Evolutionary conservation across 2,797 vertebrate species (phyloP).

Genomic region (Gallinago solitaria): DNA sequence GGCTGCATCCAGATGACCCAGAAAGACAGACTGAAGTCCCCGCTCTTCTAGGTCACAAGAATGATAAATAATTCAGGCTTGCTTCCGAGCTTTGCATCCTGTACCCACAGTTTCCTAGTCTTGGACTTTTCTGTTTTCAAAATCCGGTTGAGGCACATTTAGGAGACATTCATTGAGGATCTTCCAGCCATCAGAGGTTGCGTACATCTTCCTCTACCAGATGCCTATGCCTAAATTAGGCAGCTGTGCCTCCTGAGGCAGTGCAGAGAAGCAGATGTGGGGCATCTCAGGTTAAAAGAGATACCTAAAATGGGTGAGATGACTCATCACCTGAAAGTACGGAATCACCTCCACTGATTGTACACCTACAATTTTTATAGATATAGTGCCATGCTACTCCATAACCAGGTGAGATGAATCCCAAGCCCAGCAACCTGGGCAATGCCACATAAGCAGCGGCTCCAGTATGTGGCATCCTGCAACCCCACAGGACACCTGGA

Average conservation of each 20-base stretch:
- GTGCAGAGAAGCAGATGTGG: neutral
- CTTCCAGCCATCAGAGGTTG: neutral
- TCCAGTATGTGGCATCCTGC: neutral
- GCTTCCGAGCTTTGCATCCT: neutral
- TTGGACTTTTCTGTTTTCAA: neutral
- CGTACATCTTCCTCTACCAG: neutral
- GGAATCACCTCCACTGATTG: neutral
- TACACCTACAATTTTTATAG: neutral
- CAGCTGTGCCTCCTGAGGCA: neutral
- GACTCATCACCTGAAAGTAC: neutral
- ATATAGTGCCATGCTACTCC: rapidly evolving
- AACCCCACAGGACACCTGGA: neutral
- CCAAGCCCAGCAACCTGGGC: neutral
- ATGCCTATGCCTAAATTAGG: neutral
- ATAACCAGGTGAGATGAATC: neutral
- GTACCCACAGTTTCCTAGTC: neutral
- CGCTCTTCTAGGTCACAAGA: neutral
- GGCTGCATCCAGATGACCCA: neutral
- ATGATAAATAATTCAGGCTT: neutral
- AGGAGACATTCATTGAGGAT: neutral
- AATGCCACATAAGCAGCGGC: neutral
- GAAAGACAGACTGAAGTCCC: neutral
- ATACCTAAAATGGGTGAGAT: neutral
- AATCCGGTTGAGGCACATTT: neutral
- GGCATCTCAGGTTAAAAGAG: neutral